Percentiles rank a stretch among this genome's conserved stretches.
These are phyloP conservation scores for Thunnus albacares DNA, from an alignment of 2,797 vertebrate genomes.

Conservation along the genomic window DNA sequence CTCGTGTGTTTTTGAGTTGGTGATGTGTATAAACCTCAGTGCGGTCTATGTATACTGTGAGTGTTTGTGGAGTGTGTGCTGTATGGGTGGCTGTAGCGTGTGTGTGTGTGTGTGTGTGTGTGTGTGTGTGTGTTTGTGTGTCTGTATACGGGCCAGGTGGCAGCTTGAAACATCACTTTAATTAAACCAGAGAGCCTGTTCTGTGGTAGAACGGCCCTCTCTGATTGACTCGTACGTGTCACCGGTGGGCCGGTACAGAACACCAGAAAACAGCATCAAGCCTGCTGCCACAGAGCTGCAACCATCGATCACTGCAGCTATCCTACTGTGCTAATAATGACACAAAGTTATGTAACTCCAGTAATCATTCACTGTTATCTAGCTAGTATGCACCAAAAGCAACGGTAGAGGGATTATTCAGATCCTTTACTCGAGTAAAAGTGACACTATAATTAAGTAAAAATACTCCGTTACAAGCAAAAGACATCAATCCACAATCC, in stretches of 20 bases:
- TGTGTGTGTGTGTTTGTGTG: conserved; percentile 12
- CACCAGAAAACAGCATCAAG: conserved; percentile 24
- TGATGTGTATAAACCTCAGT: conserved; percentile 18
- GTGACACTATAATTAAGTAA: background rate
- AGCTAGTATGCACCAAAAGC: background rate
- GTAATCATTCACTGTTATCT: background rate
- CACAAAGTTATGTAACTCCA: conserved; percentile 30
- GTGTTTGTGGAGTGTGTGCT: background rate
- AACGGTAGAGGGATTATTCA: background rate
- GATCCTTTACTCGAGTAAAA: background rate
- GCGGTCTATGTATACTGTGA: conserved; percentile 14
- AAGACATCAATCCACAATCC: too few relatives aligned
- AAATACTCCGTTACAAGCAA: background rate
- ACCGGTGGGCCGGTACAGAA: conserved; percentile 28
- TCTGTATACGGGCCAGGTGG: conserved; percentile 52
- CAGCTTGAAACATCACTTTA: conserved; percentile 76
- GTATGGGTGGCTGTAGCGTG: conserved; percentile 23
- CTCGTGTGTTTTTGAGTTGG: conserved; percentile 11
- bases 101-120: conserved; percentile 25
- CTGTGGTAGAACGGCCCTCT: conserved; percentile 36
- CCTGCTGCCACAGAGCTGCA: conserved; percentile 31
- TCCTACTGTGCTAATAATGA: conserved; percentile 25
- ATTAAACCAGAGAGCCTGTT: conserved; percentile 61
- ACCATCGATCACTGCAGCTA: conserved; percentile 42
- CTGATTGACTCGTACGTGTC: conserved; percentile 71